Evolutionary conservation across 2,797 vertebrate genomes (phyloP).

Genomic region (Intellagama lesueurii): DNA sequence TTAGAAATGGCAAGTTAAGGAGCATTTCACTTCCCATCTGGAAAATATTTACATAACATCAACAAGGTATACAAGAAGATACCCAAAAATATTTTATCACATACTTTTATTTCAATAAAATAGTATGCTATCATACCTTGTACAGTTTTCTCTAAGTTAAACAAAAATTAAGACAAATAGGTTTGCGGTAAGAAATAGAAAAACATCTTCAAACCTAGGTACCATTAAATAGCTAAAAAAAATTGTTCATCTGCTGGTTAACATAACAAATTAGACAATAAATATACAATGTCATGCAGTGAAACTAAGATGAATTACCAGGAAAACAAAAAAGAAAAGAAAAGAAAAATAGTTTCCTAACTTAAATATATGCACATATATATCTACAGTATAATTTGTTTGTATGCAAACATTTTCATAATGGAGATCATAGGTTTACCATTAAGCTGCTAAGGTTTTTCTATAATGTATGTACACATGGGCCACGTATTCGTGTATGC

Average conservation of each 20-base stretch:
- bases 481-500: neutral
- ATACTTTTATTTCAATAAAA: neutral
- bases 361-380: neutral
- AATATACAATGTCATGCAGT: conserved; percentile 20
- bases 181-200: conserved; percentile 16
- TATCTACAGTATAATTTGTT: conserved; percentile 3
- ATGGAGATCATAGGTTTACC: neutral
- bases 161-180: conserved; percentile 2
- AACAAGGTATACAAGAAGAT: neutral
- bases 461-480: neutral
- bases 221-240: conserved; percentile 37
- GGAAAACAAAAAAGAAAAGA: neutral
- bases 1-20: conserved; percentile 54
- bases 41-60: conserved; percentile 28
- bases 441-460: neutral
- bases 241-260: conserved; percentile 21
- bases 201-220: neutral
- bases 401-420: neutral
- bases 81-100: rapidly evolving
- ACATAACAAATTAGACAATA: neutral
- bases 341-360: neutral
- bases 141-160: neutral
- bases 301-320: conserved; percentile 33
- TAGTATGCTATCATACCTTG: neutral
- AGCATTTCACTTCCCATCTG: conserved; percentile 38